Evolutionary conservation across 2,888 invertebrate genomes (phyloP).

Genomic region (Dicyrtomina minuta): DNA sequence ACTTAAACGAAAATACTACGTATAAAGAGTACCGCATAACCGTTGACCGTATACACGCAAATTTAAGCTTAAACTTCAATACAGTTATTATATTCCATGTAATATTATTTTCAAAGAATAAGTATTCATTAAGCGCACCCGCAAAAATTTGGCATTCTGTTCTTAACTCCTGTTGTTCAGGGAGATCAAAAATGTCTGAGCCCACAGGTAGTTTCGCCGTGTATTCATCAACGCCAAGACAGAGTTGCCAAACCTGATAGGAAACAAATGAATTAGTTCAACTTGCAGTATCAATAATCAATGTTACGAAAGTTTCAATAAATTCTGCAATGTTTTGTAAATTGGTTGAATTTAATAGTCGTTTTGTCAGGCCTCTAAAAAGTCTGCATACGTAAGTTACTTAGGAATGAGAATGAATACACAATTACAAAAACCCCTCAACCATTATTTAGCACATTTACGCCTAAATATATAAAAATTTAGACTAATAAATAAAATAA

Average conservation of each 20-base stretch:
- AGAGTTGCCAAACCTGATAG: constrained; percentile 88
- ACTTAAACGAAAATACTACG: no score
- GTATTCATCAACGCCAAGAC: constrained; percentile 75
- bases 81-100: background rate
- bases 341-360: no score
- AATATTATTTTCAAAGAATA: background rate
- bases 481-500: no score
- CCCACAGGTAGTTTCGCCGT: constrained; percentile 78
- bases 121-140: constrained; percentile 63
- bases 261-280: background rate
- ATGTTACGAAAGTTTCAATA: background rate
- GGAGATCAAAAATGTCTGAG: constrained; percentile 93
- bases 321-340: no score
- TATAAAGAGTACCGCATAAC: no score
- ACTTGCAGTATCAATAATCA: background rate
- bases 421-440: no score
- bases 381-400: no score
- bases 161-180: constrained; percentile 84
- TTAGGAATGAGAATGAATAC: no score
- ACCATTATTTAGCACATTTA: no score
- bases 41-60: no score
- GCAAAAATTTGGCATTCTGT: constrained; percentile 88
- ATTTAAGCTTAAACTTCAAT: background rate
- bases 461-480: no score
- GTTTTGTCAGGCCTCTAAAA: no score